phyloP scores from a whole-genome alignment of 2,888 invertebrate species.

The Pecten maximus region DNA sequence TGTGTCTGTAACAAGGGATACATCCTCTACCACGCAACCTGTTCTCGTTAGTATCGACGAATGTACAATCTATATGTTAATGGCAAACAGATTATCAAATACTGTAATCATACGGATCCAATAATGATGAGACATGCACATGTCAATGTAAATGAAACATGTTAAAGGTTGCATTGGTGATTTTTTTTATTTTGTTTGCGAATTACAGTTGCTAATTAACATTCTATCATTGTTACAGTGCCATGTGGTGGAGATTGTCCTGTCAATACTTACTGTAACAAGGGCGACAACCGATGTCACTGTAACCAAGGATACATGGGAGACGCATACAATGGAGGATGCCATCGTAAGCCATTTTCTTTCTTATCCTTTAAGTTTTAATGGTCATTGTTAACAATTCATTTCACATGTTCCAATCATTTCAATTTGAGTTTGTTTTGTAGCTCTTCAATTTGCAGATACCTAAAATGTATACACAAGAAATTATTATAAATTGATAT shows the following conservation, averaged over 20 bases:
- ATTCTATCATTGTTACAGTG: neutral
- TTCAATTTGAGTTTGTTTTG: too few relatives aligned
- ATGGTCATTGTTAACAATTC: neutral
- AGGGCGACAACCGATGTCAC: neutral
- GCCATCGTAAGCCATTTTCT: neutral
- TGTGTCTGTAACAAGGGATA: neutral
- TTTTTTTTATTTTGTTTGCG: too few relatives aligned
- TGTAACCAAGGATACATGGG: neutral
- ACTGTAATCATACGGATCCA: too few relatives aligned
- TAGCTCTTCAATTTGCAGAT: too few relatives aligned
- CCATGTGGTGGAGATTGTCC: neutral
- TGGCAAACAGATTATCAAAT: too few relatives aligned
- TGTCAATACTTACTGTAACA: neutral
- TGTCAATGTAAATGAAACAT: too few relatives aligned
- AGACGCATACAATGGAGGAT: conserved; percentile 11
- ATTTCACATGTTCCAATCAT: too few relatives aligned
- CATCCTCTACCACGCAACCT: neutral
- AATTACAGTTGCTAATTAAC: too few relatives aligned
- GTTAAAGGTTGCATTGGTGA: too few relatives aligned
- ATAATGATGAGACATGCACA: too few relatives aligned
- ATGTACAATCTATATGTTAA: neutral
- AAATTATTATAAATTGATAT: too few relatives aligned
- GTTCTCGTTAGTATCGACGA: neutral
- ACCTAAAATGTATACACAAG: too few relatives aligned
- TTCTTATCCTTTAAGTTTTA: neutral